Percentiles rank a stretch among this genome's conserved stretches.
These are phyloP conservation scores for Cryptotermes secundus DNA, from an alignment of 1,140 invertebrate genomes.

Conservation along the genomic window DNA sequence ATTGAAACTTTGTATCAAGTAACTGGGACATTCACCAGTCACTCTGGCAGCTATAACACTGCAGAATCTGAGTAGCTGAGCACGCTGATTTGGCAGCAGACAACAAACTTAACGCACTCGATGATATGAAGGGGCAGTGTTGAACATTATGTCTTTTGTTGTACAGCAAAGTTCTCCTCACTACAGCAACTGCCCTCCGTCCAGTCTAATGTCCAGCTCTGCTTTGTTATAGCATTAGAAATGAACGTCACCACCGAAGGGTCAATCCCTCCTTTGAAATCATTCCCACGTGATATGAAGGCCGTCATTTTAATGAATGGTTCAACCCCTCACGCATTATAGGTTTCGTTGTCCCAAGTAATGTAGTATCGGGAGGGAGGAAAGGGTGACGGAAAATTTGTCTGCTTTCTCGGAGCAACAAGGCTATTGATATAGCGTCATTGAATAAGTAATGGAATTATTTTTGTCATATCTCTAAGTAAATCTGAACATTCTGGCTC, in stretches of 20 bases:
- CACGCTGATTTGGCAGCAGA: too few relatives aligned
- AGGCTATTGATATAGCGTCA: not conserved
- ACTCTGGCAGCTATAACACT: too few relatives aligned
- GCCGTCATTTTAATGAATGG: not conserved
- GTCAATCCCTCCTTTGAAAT: not conserved
- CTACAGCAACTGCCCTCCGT: not conserved
- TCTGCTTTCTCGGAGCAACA: not conserved
- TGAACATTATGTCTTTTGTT: not conserved
- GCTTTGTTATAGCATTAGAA: constrained; percentile 8
- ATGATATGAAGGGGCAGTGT: not conserved
- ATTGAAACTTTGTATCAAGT: too few relatives aligned
- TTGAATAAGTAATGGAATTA: not conserved
- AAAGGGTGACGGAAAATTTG: not conserved
- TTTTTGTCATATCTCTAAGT: too few relatives aligned
- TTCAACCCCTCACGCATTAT: not conserved
- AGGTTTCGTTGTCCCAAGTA: constrained; percentile 4
- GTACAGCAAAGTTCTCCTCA: not conserved
- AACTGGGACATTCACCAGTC: too few relatives aligned
- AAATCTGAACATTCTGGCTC: too few relatives aligned
- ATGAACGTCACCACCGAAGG: not conserved
- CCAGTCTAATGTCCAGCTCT: not conserved
- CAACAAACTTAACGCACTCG: not conserved
- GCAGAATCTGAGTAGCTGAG: too few relatives aligned
- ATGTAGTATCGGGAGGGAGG: not conserved
- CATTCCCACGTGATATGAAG: not conserved